Evolutionary conservation across 2,113 vertebrate genomes (phyloP), one percentile per base, ranked within the genome.

Genomic region (Notothenia coriiceps): DNA sequence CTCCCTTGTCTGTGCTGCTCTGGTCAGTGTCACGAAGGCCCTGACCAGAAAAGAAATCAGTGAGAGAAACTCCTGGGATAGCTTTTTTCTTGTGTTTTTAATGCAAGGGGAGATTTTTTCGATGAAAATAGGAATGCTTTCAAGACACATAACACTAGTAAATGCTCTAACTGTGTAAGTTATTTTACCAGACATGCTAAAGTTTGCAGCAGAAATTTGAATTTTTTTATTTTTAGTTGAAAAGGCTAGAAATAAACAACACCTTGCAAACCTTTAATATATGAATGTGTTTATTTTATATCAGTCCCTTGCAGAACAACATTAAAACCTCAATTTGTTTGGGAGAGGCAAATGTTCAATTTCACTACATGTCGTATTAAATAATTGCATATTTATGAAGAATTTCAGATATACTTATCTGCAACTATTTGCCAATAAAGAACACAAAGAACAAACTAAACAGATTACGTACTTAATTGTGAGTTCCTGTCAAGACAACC

Each of bases 21-120:
- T 93, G 91, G 89, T 88, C 78, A 88, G 54, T 89, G 70, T 91
- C 87, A 85, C 63, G 22, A 50, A 83, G 66, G 64, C 33, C 2
- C n/a, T 74, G 70, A 76, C 70, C 70, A 87, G 62, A 75, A 71
- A 77, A 71, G 40, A 76, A 82, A 75, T 84, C 63, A 81, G 54
- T 47, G 62, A 50, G 59, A 81, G 66, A 86, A 5, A 59, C 70
- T 80, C 59, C 25, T 50, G 29, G 76, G 70, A 86, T 52, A 77
- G 40, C 43, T 65, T 18, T 49, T 25, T 25, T 25, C 25, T 25
- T 25, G 25, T 2, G 52, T 33, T 70, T 54, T 70, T 64, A 74
- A 74, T 82, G 60, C 77, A 25, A 10, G 56, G 57, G 18, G 11
- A 82, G 10, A 40, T 50, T 57, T 60, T 44, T 25, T 65, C 62